Evolutionary conservation across 2,797 vertebrate genomes (phyloP).

Genomic region (Enoplosus armatus): DNA sequence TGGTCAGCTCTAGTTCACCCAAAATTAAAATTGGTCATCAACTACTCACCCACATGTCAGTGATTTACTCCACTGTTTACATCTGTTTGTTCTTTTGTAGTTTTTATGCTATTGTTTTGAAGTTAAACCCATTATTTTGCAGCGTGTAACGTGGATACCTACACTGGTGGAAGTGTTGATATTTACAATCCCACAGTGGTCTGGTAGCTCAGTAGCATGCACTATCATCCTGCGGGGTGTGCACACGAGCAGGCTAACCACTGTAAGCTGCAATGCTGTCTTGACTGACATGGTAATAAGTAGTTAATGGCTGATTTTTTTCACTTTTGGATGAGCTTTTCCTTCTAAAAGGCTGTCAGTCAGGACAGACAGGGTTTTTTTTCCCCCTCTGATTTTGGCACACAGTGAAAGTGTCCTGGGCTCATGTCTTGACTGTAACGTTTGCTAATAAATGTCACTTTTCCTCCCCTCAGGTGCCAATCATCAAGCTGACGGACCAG

Average conservation of each 20-base stretch:
- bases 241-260: constrained; percentile 12
- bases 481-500: constrained; percentile 98
- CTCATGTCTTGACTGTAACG: not conserved
- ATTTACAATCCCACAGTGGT: constrained; percentile 7
- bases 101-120: not conserved
- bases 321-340: not conserved
- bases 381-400: not conserved
- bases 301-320: constrained; percentile 9
- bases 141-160: not conserved
- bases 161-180: constrained; percentile 8
- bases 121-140: not conserved
- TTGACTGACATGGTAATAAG: constrained; percentile 40
- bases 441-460: constrained; percentile 5
- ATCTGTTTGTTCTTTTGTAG: not conserved
- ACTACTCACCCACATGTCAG: not conserved
- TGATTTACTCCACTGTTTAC: not conserved
- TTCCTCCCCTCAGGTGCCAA: constrained; percentile 90
- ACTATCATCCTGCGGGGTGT: not conserved
- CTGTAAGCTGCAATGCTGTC: not conserved
- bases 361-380: not conserved
- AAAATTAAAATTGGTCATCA: not conserved
- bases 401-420: not conserved
- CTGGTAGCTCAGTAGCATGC: not conserved
- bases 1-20: not conserved
- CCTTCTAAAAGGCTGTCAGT: not conserved